Base-by-base conservation (phyloP, 2,888 invertebrate genomes). In the Ophion slaviceki region DNA sequence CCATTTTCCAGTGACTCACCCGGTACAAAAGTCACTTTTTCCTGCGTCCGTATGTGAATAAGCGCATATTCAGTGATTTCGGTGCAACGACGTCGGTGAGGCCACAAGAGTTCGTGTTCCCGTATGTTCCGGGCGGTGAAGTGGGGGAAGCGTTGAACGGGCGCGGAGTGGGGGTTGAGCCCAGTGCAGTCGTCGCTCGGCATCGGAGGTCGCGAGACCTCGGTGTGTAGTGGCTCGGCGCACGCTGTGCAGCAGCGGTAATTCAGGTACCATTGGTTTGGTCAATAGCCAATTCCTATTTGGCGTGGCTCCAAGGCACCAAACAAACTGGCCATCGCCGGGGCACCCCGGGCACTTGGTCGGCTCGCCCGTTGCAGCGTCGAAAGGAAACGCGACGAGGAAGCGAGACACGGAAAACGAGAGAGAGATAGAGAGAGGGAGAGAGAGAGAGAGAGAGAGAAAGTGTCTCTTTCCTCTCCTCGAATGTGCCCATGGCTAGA, bases 211-310 rank as follows among this genome's bases (percentile, higher is more conserved):
- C 77, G 64, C 80, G 68, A 57, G 76, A 67, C 77, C 84, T 84
- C 77, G 53, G 17, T 78, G 64, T 40, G 57, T 85, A 87, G 88
- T 84, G 72, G 83, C 89, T 87, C 88, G 88, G 86, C 88, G 88
- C 89, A 90, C 89, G 87, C 88, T 74, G 86, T 77, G 82, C 82
- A 67, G 59, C 79, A 78, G 79, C 90, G 90, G 92, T 93, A 92
- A 93, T 93, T 93, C 92, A 92, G 87, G 91, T 90, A 91, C 91
- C 91, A 92, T 91, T 91, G 92, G 91, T 91, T 92, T 93, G 93
- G 93, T 93, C 92, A 93, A 93, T 92, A 91, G 93, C 93, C 93
- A 93, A 93, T 93, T 93, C 90, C 92, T 92, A 92, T 92, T 93
- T 93, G 93, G 93, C 93, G 87, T 80, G 62, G 82, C 82, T 92